These are phyloP conservation scores for Xestobium rufovillosum DNA, from an alignment of 2,888 invertebrate genomes.

Conservation along the genomic window DNA sequence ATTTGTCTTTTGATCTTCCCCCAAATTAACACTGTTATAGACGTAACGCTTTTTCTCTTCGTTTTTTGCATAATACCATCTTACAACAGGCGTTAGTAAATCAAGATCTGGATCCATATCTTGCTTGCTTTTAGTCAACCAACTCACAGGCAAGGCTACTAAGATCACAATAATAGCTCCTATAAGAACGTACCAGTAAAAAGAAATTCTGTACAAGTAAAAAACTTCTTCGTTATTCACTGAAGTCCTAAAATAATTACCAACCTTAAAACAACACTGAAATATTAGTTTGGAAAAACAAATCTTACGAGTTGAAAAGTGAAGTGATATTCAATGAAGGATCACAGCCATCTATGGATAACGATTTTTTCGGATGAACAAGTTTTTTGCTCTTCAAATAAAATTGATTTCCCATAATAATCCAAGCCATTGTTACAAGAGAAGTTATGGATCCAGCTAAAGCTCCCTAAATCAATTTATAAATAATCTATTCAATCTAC, in stretches of 20 bases:
- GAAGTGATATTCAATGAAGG: too few species aligned
- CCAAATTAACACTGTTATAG: too few species aligned
- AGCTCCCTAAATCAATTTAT: slow-evolving; percentile 13
- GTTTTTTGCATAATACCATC: too few species aligned
- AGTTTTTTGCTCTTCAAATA: slow-evolving; percentile 17
- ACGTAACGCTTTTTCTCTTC: too few species aligned
- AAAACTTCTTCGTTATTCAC: slow-evolving; percentile 32
- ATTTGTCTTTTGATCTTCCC: slow-evolving; percentile 2
- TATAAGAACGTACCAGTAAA: slow-evolving; percentile 60
- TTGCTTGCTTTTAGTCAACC: slow-evolving; percentile 36
- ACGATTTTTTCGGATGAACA: slow-evolving; percentile 22
- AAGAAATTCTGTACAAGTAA: slow-evolving; percentile 55
- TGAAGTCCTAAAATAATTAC: background rate
- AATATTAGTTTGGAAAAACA: too few species aligned
- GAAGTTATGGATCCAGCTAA: slow-evolving; percentile 10
- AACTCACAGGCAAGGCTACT: slow-evolving; percentile 55
- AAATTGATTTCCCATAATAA: slow-evolving; percentile 11
- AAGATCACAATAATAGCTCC: slow-evolving; percentile 53
- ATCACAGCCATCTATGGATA: slow-evolving; percentile 26
- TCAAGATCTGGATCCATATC: background rate
- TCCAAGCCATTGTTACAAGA: slow-evolving; percentile 12
- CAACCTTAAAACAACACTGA: too few species aligned
- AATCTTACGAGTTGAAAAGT: too few species aligned
- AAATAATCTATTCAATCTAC: background rate
- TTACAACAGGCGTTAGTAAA: background rate